Conservation (phyloP, 2,797 vertebrate genomes). For the Clamator glandarius region DNA sequence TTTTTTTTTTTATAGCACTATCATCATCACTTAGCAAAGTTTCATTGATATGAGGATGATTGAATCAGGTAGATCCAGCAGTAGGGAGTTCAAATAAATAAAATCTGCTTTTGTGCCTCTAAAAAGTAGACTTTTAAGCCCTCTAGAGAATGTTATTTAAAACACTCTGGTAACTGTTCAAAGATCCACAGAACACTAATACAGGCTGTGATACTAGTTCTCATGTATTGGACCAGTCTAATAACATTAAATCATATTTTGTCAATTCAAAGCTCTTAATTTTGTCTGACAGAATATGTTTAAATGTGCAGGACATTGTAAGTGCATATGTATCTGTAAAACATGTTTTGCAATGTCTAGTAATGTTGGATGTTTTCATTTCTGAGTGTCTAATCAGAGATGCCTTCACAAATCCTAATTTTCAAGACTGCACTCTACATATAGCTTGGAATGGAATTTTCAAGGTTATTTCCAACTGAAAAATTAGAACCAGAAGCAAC, state of each 20-base stretch:
- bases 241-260: background rate
- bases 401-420: background rate
- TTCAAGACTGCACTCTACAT: rapidly evolving
- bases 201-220: background rate
- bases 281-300: background rate
- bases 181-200: background rate
- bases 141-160: background rate
- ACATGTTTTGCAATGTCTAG: background rate
- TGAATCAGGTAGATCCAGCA: background rate
- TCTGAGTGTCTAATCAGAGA: background rate
- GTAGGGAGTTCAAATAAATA: background rate
- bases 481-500: background rate
- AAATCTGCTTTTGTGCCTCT: background rate
- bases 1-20: background rate
- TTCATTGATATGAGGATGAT: background rate
- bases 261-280: background rate
- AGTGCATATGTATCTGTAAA: background rate
- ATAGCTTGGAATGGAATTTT: background rate
- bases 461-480: background rate
- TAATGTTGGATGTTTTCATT: background rate
- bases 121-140: background rate
- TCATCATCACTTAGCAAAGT: background rate
- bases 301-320: background rate
- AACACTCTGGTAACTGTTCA: background rate
- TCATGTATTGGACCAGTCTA: background rate